Evolutionary conservation across 2,888 invertebrate species (phyloP), one percentile per base, ranked within the genome.

Genomic region (Stenurella melanura): DNA sequence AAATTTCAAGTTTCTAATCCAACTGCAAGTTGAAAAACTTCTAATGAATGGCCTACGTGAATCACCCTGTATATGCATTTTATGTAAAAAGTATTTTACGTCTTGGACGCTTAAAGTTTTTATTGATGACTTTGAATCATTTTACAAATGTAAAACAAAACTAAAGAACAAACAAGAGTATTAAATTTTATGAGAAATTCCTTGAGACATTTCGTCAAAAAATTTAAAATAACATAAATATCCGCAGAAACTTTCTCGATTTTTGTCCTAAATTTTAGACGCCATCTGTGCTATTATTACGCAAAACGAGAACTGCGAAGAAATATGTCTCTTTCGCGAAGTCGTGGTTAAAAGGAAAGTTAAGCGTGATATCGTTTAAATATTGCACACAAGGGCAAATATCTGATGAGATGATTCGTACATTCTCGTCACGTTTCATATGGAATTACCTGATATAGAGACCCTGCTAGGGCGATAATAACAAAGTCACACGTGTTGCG

Each of bases 401-500:
- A 61, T 70, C 70, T 42, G 70, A 70, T 70, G 70, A 42, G 70
- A 38, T 60, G 21, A 60, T 60, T 70, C 60, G 10, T n/a, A 15
- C 12, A 70, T 58, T 70, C 70, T 17, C 19, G 30, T 34, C 70
- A 70, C 70, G 70, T 70, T 61, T 42, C 70, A 58, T 70, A 70
- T 61, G 60, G 70, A 70, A 70, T 70, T 70, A 70, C 70, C 70
- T 70, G 70, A 70, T 70, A 70, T 38, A 70, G 69, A 69, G 60
- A 69, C 57, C 69, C 38, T 19, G 58, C 50, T 12, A 17, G 50
- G 26, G 60, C 42, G 70, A 70, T 70, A 70, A 70, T 70, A 42
- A 70, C 60, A 21, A 58, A 67, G 70, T 34, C 70, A 70, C 70
- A 42, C 70, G 60, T 60, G 58, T 70, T 60, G 60, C 17, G 70